Evolutionary conservation across 2,113 vertebrate genomes (phyloP).

Genomic region (Lagenorhynchus albirostris): DNA sequence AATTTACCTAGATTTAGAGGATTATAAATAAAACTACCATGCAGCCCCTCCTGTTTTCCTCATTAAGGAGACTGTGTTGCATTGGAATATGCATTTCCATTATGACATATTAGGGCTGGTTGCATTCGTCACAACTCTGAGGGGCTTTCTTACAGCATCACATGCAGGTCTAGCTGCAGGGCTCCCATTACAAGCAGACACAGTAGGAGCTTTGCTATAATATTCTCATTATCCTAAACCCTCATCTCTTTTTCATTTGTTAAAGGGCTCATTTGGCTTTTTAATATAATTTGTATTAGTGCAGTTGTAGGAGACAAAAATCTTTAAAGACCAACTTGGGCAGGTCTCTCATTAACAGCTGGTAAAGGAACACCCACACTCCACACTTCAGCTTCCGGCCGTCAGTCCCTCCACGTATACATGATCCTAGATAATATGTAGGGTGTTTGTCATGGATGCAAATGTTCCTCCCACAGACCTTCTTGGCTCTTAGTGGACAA

Average conservation of each 20-base stretch:
- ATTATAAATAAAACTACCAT: not conserved
- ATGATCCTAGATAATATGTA: not conserved
- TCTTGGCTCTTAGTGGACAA: not conserved
- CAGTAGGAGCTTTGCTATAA: not conserved
- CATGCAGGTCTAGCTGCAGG: not conserved
- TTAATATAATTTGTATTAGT: not conserved
- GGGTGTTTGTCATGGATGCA: not conserved
- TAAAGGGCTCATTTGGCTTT: constrained; percentile 41
- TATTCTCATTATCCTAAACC: constrained; percentile 43
- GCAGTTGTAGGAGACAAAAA: not conserved
- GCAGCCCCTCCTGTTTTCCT: not conserved
- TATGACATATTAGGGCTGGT: not conserved
- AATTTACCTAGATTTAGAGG: not conserved
- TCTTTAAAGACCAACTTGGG: not conserved
- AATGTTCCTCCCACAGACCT: not conserved
- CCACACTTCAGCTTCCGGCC: fast-evolving
- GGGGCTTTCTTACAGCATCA: not conserved
- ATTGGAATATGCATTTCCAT: not conserved
- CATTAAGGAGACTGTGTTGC: not conserved
- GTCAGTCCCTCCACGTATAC: not conserved
- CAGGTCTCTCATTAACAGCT: not conserved
- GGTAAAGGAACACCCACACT: not conserved
- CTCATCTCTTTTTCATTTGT: constrained; percentile 7
- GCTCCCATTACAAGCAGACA: not conserved
- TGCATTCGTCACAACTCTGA: not conserved